Evolutionary conservation across 2,113 vertebrate genomes (phyloP), one percentile per base, ranked within the genome.

Genomic region (Solea solea): DNA sequence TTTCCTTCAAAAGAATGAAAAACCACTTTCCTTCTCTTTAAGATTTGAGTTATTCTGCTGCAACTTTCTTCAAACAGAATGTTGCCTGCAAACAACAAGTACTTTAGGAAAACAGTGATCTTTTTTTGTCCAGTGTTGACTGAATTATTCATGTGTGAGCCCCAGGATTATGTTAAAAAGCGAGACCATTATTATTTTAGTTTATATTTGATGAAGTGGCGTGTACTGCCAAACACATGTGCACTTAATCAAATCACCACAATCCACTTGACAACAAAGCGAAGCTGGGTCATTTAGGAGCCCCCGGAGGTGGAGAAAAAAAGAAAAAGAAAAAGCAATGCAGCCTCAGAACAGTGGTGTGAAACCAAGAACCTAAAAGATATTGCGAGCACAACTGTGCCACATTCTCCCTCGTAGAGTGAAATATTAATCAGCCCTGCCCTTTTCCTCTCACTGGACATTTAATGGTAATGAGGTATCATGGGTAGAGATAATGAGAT

Each of bases 401-500:
- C 69, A 16, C 65, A 45, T 76, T 80, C 64, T 65, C 78, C 49
- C 14, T 52, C 42, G n/a, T 69, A 49, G 50, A 25, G 78, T 89
- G 69, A 89, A 90, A 90, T 87, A 87, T 91, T 91, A 81, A 91
- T 86, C 72, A 73, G 56, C 9, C 13, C 42, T 83, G 87, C 78
- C 88, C 88, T 90, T 90, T 90, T 66, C 57, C 70, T 80, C 63
- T n/a, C 71, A 83, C 74, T 86, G 88, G 88, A 89, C 88, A 82
- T 64, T 64, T 51, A 72, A 62, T 21, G 50, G 63, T 86, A 84
- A 90, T 81, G 89, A 88, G 86, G 83, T 81, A 61, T 87, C 90
- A 82, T 67, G 87, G 84, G 87, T 69, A 13, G 89, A 81, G 80
- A 78, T 90, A 90, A 91, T 91, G 83, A 90, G 86, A 80, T 50